Conservation (phyloP, 2,797 vertebrate species). For the Catostomus latipinnis region DNA sequence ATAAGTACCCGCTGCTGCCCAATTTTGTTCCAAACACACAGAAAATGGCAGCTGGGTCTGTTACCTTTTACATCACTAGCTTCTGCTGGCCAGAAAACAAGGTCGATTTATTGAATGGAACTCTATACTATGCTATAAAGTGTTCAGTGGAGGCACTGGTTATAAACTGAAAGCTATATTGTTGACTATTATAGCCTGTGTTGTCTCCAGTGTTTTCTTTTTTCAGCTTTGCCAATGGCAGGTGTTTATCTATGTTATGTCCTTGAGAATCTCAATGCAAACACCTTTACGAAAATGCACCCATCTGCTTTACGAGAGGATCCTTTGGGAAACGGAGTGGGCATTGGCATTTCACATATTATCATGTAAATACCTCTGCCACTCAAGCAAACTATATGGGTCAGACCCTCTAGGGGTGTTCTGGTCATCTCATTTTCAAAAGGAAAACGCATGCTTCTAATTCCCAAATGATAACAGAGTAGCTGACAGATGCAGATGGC, state of each 20-base stretch:
- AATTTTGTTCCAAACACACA: slow-evolving; percentile 42
- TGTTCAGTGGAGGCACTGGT: slow-evolving; percentile 4
- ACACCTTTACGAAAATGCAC: slow-evolving; percentile 46
- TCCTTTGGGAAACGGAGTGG: slow-evolving; percentile 52
- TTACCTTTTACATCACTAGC: slow-evolving; percentile 41
- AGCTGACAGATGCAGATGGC: slow-evolving; percentile 32
- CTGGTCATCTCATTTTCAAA: slow-evolving; percentile 49
- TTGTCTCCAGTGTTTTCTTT: neutral
- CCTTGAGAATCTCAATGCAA: slow-evolving; percentile 44
- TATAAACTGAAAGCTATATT: slow-evolving; percentile 29
- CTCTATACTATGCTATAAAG: slow-evolving; percentile 22
- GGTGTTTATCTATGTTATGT: slow-evolving; percentile 45
- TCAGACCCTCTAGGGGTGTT: slow-evolving; percentile 61
- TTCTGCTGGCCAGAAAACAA: slow-evolving; percentile 21
- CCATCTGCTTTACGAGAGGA: slow-evolving; percentile 47
- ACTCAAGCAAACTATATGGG: slow-evolving; percentile 43
- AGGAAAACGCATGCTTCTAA: slow-evolving; percentile 12
- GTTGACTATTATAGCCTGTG: neutral
- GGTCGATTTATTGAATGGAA: slow-evolving; percentile 29
- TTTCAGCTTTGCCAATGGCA: neutral
- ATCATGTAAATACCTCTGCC: slow-evolving; percentile 65
- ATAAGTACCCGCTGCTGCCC: slow-evolving; percentile 47
- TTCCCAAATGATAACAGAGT: slow-evolving; percentile 17
- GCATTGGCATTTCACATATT: slow-evolving; percentile 62
- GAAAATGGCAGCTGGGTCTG: slow-evolving; percentile 48